phyloP scores from a whole-genome alignment of 1,140 invertebrate genomes.

The Plutomurus gul region DNA sequence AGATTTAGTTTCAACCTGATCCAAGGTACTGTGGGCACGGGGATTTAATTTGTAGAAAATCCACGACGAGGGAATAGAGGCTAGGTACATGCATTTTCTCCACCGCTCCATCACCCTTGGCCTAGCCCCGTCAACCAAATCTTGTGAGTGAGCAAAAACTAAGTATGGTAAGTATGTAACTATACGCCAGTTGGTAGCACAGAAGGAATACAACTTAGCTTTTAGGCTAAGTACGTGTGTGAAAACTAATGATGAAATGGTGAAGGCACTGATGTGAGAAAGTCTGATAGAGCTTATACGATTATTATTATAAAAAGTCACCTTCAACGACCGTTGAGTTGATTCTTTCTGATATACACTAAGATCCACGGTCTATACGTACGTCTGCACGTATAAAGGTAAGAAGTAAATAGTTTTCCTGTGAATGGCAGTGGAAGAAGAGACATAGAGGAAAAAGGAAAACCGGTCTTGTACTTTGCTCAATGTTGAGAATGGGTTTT shows the following conservation, averaged over 20 bases:
- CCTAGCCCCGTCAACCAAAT: background rate
- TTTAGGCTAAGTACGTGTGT: background rate
- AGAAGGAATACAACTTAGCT: background rate
- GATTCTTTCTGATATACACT: background rate
- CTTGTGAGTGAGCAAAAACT: background rate
- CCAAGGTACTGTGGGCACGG: too few relatives aligned
- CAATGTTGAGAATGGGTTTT: constrained; percentile 11
- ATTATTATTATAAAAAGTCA: background rate
- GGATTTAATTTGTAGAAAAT: too few relatives aligned
- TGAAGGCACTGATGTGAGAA: background rate
- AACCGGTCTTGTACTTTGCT: constrained; percentile 9
- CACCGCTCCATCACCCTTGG: too few relatives aligned
- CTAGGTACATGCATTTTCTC: too few relatives aligned
- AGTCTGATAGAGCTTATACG: background rate
- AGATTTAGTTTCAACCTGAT: too few relatives aligned
- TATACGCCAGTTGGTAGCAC: too few relatives aligned
- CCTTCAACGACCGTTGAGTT: background rate
- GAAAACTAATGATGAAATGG: background rate
- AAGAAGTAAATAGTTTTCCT: background rate
- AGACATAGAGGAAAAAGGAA: background rate
- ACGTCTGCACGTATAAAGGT: background rate
- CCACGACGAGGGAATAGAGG: too few relatives aligned
- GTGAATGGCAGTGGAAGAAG: background rate
- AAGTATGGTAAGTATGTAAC: background rate
- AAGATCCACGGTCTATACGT: background rate